phyloP scores from a whole-genome alignment of 2,113 vertebrate genomes.

The Chloroceryle aenea region DNA sequence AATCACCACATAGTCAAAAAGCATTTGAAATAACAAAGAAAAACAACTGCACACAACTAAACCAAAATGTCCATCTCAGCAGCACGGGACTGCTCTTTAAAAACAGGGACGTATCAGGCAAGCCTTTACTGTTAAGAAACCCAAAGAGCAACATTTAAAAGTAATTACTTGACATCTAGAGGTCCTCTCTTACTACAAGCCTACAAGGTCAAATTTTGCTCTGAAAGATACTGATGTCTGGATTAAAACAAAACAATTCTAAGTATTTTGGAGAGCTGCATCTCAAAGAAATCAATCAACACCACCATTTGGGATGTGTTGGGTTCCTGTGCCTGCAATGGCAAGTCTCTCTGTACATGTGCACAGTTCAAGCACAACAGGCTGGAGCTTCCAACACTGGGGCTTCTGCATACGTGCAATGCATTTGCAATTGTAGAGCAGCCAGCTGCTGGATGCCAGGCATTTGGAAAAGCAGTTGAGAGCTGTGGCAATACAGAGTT shows the following conservation, averaged over 20 bases:
- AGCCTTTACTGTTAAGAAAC: not conserved
- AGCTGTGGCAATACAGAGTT: not conserved
- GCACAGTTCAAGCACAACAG: not conserved
- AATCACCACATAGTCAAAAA: not conserved
- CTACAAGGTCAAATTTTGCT: conserved; percentile 26
- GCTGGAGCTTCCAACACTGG: not conserved
- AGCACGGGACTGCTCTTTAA: not conserved
- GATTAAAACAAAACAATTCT: not conserved
- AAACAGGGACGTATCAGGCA: not conserved
- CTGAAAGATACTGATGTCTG: not conserved
- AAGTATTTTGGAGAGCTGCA: not conserved
- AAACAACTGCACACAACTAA: not conserved
- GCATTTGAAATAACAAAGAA: not conserved
- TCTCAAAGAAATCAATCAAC: conserved; percentile 9
- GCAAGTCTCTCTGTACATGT: not conserved
- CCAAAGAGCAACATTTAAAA: not conserved
- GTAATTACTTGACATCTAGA: conserved; percentile 9
- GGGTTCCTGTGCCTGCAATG: fast-evolving
- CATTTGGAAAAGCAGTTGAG: not conserved
- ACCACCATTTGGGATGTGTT: fast-evolving
- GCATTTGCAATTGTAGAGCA: not conserved
- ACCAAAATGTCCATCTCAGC: not conserved
- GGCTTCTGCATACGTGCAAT: not conserved
- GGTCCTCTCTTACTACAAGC: not conserved
- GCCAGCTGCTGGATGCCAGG: conserved; percentile 20